These are phyloP conservation scores for Drosophila bocki DNA, from an alignment of 1,140 invertebrate species.

Conservation along the genomic window DNA sequence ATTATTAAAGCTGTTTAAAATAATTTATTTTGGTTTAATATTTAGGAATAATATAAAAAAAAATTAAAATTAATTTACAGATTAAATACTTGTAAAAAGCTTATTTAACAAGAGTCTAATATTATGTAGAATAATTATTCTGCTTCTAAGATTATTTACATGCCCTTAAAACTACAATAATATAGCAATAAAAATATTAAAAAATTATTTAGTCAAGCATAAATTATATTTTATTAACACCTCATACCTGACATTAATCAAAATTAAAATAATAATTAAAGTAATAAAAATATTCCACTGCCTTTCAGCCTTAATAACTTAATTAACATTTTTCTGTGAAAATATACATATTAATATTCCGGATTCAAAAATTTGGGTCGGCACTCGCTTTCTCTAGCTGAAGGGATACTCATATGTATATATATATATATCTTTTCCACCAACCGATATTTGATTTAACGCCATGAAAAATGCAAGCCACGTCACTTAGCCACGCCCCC, in stretches of 20 bases:
- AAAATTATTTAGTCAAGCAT: background rate
- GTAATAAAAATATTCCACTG: background rate
- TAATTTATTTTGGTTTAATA: no score
- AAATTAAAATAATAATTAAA: background rate
- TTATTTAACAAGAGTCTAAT: no score
- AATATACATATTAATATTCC: slow-evolving; percentile 19
- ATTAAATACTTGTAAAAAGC: no score
- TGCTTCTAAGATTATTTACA: background rate
- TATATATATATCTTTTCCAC: slow-evolving; percentile 8
- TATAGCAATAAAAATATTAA: background rate
- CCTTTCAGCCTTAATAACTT: slow-evolving; percentile 21
- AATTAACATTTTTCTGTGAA: slow-evolving; percentile 33
- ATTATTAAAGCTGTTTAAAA: no score
- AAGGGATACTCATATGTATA: background rate
- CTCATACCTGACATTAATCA: background rate
- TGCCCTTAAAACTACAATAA: background rate
- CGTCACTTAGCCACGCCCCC: slow-evolving; percentile 68
- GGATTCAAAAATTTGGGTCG: slow-evolving; percentile 55
- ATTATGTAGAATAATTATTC: background rate
- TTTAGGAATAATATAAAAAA: no score
- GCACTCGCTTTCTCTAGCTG: slow-evolving; percentile 64
- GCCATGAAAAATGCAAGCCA: slow-evolving; percentile 71
- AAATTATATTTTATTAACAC: background rate
- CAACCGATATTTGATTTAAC: slow-evolving; percentile 78
- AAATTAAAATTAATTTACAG: no score